Evolutionary conservation across 2,797 vertebrate species (phyloP).

Genomic region (Coracias cyanogaster): DNA sequence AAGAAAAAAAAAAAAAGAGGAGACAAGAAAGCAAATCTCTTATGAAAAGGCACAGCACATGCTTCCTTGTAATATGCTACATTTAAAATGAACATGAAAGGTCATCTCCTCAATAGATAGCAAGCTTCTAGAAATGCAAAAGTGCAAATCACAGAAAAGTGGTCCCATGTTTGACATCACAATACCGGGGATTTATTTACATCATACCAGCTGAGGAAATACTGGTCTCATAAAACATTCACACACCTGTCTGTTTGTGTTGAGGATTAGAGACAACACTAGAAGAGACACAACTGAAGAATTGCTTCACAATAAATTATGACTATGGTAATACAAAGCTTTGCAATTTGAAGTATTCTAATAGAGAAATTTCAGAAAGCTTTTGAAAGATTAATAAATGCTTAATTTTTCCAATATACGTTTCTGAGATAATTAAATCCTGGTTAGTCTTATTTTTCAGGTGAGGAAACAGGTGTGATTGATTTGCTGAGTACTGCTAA

Average conservation of each 20-base stretch:
- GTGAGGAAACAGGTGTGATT: not conserved
- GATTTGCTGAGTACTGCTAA: not conserved
- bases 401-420: not conserved
- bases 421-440: not conserved
- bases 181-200: not conserved
- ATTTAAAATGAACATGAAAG: not conserved
- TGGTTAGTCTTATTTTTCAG: not conserved
- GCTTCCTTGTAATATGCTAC: not conserved
- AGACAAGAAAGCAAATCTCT: not conserved
- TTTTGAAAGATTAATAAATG: not conserved
- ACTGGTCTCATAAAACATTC: not conserved
- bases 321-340: not conserved
- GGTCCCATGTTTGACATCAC: not conserved
- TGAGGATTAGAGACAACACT: not conserved
- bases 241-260: not conserved
- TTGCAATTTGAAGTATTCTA: not conserved
- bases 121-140: not conserved
- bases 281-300: not conserved
- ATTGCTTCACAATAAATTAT: not conserved
- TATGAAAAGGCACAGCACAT: not conserved
- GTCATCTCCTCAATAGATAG: not conserved
- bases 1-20: not conserved
- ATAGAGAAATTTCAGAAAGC: not conserved
- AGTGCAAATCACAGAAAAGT: not conserved
- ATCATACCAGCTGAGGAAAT: not conserved